Percentiles rank a stretch among this genome's conserved stretches.
These are phyloP conservation scores for Neodiprion fabricii DNA, from an alignment of 1,140 invertebrate species.

Conservation along the genomic window DNA sequence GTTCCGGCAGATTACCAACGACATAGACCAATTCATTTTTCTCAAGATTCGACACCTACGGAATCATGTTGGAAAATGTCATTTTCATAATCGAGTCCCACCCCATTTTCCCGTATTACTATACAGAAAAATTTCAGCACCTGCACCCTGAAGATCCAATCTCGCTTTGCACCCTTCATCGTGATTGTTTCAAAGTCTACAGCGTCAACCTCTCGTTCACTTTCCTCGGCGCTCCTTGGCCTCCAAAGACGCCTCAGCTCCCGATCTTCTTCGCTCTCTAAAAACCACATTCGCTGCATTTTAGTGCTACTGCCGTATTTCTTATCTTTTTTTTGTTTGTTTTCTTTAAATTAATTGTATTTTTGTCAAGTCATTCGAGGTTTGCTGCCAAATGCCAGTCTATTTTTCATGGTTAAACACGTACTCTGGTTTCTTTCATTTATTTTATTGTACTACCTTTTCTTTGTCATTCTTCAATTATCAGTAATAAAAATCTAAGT, in stretches of 20 bases:
- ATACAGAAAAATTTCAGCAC: conserved; percentile 32
- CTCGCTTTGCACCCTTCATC: conserved; percentile 55
- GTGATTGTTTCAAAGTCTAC: conserved; percentile 28
- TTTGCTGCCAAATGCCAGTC: too few species aligned
- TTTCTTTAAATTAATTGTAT: conserved; percentile 9
- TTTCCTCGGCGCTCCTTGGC: conserved; percentile 20
- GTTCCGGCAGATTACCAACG: conserved; percentile 57
- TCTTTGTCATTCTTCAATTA: too few species aligned
- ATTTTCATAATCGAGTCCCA: too few species aligned
- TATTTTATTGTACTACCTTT: conserved; percentile 1
- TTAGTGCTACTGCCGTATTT: conserved; percentile 24
- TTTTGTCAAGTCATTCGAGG: not conserved
- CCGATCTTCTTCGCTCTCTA: conserved; percentile 36
- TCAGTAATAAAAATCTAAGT: too few species aligned
- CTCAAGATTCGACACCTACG: conserved; percentile 49
- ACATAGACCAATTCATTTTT: conserved; percentile 58
- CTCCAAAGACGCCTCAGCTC: conserved; percentile 30
- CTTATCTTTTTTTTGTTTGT: conserved; percentile 29
- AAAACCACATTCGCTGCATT: conserved; percentile 42
- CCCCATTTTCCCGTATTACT: not conserved
- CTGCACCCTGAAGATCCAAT: conserved; percentile 58
- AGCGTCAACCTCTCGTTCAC: conserved; percentile 28
- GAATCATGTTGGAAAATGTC: not conserved
- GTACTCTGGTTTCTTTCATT: conserved; percentile 30
- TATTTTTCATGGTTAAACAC: conserved; percentile 31